Conservation (phyloP, 2,113 vertebrate species). For the Rhea americana region DNA sequence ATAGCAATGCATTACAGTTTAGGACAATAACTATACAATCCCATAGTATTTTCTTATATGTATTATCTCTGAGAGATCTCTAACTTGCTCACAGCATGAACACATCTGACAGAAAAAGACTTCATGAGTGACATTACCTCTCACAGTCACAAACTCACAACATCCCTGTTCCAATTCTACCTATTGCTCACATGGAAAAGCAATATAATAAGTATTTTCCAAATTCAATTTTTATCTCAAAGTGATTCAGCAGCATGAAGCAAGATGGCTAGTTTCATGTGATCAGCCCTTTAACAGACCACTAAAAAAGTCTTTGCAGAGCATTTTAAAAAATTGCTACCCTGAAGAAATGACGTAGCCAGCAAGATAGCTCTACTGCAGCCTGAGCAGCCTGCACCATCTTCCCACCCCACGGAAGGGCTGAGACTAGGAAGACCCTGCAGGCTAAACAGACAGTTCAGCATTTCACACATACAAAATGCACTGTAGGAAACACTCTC, state of each 20-base stretch:
- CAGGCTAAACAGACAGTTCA: not conserved
- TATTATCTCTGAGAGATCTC: not conserved
- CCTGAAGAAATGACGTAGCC: not conserved
- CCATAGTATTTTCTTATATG: not conserved
- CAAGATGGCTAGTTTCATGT: not conserved
- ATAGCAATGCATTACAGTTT: conserved; percentile 47
- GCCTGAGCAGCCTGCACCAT: not conserved
- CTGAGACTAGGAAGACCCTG: not conserved
- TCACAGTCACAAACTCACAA: not conserved
- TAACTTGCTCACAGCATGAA: not conserved
- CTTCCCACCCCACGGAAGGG: not conserved
- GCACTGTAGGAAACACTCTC: not conserved
- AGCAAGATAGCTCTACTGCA: not conserved
- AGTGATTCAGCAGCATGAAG: not conserved
- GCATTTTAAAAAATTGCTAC: not conserved
- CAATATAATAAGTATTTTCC: not conserved
- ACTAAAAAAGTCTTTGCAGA: not conserved
- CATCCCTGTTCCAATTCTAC: not conserved
- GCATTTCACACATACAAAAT: not conserved
- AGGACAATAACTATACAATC: conserved; percentile 26
- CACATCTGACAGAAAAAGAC: not conserved
- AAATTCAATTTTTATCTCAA: not conserved
- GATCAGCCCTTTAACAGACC: not conserved
- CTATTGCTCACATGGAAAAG: not conserved
- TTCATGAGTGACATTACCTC: not conserved